Percentiles rank a stretch among this genome's conserved stretches.
These are phyloP conservation scores for Mechanitis mazaeus DNA, from an alignment of 2,888 invertebrate species.

Conservation along the genomic window DNA sequence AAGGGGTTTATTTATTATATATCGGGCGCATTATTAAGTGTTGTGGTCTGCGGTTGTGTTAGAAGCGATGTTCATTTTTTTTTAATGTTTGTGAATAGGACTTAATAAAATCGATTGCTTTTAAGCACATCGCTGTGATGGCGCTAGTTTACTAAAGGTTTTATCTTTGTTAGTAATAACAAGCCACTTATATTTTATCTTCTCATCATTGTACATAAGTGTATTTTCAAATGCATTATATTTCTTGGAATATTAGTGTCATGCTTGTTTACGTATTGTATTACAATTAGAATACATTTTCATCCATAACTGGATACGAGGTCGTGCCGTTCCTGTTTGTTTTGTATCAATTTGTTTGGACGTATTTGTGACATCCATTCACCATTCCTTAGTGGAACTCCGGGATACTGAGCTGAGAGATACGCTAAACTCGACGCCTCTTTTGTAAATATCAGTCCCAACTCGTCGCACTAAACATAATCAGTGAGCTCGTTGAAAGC, in stretches of 20 bases:
- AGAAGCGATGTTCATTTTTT: too few relatives aligned
- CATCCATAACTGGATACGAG: slow-evolving; percentile 24
- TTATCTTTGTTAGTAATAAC: slow-evolving; percentile 18
- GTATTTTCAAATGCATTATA: slow-evolving; percentile 26
- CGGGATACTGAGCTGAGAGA: slow-evolving; percentile 39
- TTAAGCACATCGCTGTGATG: slow-evolving; percentile 3
- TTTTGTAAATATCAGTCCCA: slow-evolving; percentile 21
- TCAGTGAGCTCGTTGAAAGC: slow-evolving; percentile 41
- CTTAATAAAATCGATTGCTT: background rate
- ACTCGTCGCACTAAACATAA: slow-evolving; percentile 28
- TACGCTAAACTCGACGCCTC: slow-evolving; percentile 40
- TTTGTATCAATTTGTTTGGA: slow-evolving; percentile 50
- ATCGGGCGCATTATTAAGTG: too few relatives aligned
- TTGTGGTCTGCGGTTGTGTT: too few relatives aligned
- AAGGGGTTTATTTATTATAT: too few relatives aligned
- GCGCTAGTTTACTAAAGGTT: slow-evolving; percentile 13
- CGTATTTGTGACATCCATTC: slow-evolving; percentile 64
- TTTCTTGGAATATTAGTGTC: slow-evolving; percentile 44
- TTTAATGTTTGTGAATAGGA: background rate
- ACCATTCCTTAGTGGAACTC: slow-evolving; percentile 44
- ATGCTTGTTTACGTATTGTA: slow-evolving; percentile 46
- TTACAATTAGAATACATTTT: slow-evolving; percentile 21
- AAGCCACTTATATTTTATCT: slow-evolving; percentile 17
- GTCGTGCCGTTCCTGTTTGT: slow-evolving; percentile 40
- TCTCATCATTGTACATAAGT: slow-evolving; percentile 17